phyloP scores from a whole-genome alignment of 2,797 vertebrate genomes.

The Paguma larvata region DNA sequence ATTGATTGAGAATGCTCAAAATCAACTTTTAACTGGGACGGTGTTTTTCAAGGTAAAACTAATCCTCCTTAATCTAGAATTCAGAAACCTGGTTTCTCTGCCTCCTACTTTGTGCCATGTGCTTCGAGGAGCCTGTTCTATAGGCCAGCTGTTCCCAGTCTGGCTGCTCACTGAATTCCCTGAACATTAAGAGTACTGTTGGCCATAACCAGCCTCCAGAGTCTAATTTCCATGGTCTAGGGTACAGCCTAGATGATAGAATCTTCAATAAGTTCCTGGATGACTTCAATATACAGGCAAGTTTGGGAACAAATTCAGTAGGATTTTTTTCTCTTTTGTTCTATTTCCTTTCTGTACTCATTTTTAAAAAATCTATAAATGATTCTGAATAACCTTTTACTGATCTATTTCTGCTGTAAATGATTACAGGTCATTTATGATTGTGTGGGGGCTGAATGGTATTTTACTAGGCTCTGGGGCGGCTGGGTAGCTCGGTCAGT shows the following conservation, averaged over 20 bases:
- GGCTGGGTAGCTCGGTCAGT: too few relatives aligned
- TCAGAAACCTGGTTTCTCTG: neutral
- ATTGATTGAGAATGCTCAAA: neutral
- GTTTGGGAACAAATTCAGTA: neutral
- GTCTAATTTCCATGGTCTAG: neutral
- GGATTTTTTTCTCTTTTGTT: neutral
- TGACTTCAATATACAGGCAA: neutral
- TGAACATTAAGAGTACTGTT: too few relatives aligned
- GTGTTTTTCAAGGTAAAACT: neutral
- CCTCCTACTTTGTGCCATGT: neutral
- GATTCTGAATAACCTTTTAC: constrained; percentile 13
- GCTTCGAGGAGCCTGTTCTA: neutral
- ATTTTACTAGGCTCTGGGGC: neutral
- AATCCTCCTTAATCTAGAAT: neutral
- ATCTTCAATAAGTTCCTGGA: neutral
- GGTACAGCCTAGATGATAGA: neutral
- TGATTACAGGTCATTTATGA: neutral
- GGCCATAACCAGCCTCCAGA: neutral
- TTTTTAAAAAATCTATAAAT: neutral
- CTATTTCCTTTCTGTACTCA: neutral
- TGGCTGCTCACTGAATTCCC: neutral
- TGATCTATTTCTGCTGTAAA: neutral
- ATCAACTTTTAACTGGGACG: neutral
- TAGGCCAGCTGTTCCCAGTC: neutral
- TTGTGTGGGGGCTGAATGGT: neutral